Evolutionary conservation across 2,888 invertebrate species (phyloP).

Genomic region (Dioctria linearis): DNA sequence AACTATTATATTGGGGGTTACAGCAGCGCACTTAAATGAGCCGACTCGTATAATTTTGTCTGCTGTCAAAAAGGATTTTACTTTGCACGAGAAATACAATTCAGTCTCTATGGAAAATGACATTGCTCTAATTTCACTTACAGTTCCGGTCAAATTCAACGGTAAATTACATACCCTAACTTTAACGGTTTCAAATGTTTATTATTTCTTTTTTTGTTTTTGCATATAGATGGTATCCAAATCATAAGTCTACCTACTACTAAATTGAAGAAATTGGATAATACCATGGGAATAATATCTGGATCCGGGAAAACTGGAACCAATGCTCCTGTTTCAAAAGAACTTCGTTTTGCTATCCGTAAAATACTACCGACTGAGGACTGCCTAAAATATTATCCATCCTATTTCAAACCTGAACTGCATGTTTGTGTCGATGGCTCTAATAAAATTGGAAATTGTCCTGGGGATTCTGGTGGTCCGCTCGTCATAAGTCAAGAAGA

Average conservation of each 20-base stretch:
- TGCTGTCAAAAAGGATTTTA: not conserved
- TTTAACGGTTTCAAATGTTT: no score
- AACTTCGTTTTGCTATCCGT: slow-evolving; percentile 21
- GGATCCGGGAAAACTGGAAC: slow-evolving; percentile 11
- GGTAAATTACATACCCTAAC: not conserved
- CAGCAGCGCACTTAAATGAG: not conserved
- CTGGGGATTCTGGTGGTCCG: no score
- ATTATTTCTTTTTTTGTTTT: no score
- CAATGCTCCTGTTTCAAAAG: not conserved
- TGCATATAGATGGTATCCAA: no score
- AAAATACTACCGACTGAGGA: not conserved
- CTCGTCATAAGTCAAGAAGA: no score
- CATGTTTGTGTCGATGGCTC: no score
- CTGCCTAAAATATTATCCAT: not conserved
- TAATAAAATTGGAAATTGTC: no score
- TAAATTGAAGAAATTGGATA: not conserved
- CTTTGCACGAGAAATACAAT: slow-evolving; percentile 59
- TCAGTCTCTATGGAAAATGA: slow-evolving; percentile 62
- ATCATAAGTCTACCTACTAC: no score
- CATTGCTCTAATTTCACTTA: slow-evolving; percentile 64
- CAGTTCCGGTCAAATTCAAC: not conserved
- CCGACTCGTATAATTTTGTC: not conserved
- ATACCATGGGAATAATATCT: not conserved
- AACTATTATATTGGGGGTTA: not conserved
- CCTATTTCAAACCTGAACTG: no score